A percentile compares a stretch with the other conserved stretches of the same genome.
These are phyloP conservation scores for Priocnemis perturbator DNA, from an alignment of 2,888 invertebrate genomes.

Conservation along the genomic window DNA sequence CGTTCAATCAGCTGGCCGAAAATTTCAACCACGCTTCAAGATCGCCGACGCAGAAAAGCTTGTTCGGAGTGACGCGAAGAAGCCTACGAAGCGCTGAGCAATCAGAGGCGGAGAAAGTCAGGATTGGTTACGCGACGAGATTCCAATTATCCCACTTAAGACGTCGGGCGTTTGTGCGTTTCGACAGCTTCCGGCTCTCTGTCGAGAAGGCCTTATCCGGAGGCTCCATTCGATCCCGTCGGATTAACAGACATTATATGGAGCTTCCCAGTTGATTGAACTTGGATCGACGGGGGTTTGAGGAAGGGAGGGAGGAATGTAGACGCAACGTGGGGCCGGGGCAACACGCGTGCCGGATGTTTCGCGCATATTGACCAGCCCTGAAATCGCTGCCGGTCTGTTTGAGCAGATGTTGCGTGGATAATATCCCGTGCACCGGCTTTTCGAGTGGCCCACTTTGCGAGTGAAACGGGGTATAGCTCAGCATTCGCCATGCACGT, in stretches of 20 bases:
- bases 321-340: constrained; percentile 18
- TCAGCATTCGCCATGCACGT: constrained; percentile 22
- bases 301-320: neutral
- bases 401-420: constrained; percentile 52
- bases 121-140: too few relatives aligned
- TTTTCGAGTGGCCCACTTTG: constrained; percentile 35
- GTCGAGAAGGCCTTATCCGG: neutral
- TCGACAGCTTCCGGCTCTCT: too few relatives aligned
- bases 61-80: too few relatives aligned
- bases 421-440: constrained; percentile 42
- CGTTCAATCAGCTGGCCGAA: too few relatives aligned
- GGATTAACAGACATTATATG: constrained; percentile 49
- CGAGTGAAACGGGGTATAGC: neutral
- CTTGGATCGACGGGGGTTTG: neutral
- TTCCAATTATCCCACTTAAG: too few relatives aligned
- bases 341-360: constrained; percentile 33
- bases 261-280: constrained; percentile 46
- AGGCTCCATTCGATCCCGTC: constrained; percentile 19
- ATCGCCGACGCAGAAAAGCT: too few relatives aligned
- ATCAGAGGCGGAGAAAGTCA: too few relatives aligned
- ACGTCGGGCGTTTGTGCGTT: too few relatives aligned
- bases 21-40: too few relatives aligned
- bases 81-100: too few relatives aligned
- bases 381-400: constrained; percentile 53
- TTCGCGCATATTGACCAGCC: constrained; percentile 55